phyloP scores from a whole-genome alignment of 2,888 invertebrate species.

The Pandemis cinnamomeana region DNA sequence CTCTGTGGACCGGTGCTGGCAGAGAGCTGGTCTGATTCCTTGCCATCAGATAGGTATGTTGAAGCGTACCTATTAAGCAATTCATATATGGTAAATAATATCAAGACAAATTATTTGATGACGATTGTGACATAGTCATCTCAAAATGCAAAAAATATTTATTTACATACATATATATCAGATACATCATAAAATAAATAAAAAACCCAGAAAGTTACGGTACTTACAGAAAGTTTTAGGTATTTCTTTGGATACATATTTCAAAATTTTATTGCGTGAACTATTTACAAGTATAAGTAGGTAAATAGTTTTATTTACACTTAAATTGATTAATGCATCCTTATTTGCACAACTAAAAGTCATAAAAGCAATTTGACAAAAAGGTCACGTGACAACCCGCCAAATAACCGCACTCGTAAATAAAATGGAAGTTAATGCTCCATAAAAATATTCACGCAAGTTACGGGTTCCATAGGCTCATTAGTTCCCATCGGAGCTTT shows the following conservation, averaged over 20 bases:
- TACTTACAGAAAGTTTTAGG: too few relatives aligned
- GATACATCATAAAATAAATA: too few relatives aligned
- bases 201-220: too few relatives aligned
- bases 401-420: conserved; percentile 71
- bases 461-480: conserved; percentile 76
- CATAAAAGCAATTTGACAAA: conserved; percentile 44
- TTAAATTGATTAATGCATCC: neutral
- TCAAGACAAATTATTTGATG: neutral
- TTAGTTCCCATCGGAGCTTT: conserved; percentile 79
- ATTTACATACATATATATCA: too few relatives aligned
- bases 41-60: too few relatives aligned
- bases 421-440: conserved; percentile 76
- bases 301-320: neutral
- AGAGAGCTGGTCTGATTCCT: too few relatives aligned
- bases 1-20: too few relatives aligned
- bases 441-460: conserved; percentile 77
- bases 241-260: neutral
- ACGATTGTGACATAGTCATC: neutral
- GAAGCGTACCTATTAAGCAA: too few relatives aligned
- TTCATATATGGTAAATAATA: too few relatives aligned
- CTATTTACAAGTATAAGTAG: neutral
- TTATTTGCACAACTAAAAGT: conserved; percentile 10
- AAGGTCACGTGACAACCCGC: conserved; percentile 60
- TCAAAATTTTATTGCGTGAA: neutral
- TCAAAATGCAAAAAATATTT: neutral